Conservation (phyloP, 2,113 vertebrate genomes). For the Connochaetes taurinus region DNA sequence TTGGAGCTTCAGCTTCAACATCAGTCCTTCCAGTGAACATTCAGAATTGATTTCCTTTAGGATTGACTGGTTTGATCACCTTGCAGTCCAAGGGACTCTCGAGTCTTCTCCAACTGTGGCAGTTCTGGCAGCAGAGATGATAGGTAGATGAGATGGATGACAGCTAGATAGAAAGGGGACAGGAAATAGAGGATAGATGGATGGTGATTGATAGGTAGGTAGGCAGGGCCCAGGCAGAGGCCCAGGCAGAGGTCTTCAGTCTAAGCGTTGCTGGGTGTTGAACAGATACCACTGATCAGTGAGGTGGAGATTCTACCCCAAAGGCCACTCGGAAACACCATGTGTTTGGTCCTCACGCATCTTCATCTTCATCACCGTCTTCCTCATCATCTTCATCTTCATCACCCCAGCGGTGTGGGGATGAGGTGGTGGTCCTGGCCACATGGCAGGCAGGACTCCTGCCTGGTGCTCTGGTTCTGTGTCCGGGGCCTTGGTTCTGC, state of each 20-base stretch:
- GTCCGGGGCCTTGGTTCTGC: fast-evolving
- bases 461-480: background rate
- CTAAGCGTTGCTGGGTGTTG: fast-evolving
- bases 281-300: fast-evolving
- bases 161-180: background rate
- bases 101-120: background rate
- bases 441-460: background rate
- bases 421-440: fast-evolving
- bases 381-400: too few species aligned
- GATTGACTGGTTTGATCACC: background rate
- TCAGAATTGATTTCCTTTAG: background rate
- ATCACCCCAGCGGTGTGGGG: background rate
- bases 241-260: fast-evolving
- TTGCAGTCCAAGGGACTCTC: background rate
- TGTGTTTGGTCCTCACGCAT: fast-evolving
- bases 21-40: background rate
- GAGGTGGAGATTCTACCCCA: too few species aligned
- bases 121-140: background rate
- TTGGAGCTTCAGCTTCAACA: background rate
- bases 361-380: background rate
- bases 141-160: background rate
- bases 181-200: background rate
- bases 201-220: background rate
- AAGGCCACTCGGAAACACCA: fast-evolving
- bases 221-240: background rate